Evolutionary conservation across 2,113 vertebrate genomes (phyloP).

Genomic region (Pelusios castaneus): DNA sequence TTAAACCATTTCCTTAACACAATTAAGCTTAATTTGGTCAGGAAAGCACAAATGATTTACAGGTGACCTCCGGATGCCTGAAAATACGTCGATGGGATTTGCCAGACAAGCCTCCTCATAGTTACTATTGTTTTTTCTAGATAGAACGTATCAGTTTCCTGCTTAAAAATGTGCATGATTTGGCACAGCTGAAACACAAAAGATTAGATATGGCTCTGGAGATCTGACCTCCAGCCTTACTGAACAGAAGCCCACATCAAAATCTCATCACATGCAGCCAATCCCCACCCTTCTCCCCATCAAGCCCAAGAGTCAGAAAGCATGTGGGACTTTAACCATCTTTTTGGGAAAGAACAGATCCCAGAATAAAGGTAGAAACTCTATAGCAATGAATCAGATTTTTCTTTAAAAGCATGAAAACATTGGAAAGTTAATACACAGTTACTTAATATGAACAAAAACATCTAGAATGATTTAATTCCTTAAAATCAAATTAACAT

Average conservation of each 20-base stretch:
- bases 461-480: background rate
- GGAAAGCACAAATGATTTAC: background rate
- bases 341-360: background rate
- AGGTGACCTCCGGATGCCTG: background rate
- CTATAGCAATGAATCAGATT: rapidly evolving
- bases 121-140: background rate
- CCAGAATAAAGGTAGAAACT: background rate
- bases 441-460: background rate
- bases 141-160: background rate
- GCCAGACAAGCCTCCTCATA: background rate
- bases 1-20: background rate
- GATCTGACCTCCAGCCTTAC: background rate
- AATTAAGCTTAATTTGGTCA: background rate
- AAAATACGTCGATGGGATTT: background rate
- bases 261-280: background rate
- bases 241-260: background rate
- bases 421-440: background rate
- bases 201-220: background rate
- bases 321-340: background rate
- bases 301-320: background rate
- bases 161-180: background rate
- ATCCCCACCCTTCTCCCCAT: background rate
- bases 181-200: background rate
- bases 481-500: background rate
- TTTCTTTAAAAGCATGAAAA: background rate